Base-by-base conservation (phyloP, 1,140 invertebrate genomes). In the Orius insidiosus region DNA sequence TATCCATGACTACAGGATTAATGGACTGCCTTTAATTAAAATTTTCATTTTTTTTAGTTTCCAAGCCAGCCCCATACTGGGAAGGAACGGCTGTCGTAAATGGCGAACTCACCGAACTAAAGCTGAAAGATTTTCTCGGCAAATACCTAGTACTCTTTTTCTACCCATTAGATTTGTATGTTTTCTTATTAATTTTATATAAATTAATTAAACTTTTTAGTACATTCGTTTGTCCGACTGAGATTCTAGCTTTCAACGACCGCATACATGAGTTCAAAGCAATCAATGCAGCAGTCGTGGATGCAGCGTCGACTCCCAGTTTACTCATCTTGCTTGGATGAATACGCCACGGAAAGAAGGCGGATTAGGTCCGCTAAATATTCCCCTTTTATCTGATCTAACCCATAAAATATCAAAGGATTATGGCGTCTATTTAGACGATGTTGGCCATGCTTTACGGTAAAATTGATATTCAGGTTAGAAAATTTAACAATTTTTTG, bases 111-210 rank as follows among this genome's bases (percentile, higher is more conserved):
- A 88, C 90, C 64, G 83, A 92, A 33, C 76, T 98, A 32, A 75
- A 75, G 13, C 67, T 96, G 16, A 64, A 72, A 3, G 85, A 96
- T 58, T 97, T 85, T 68, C 77, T 80, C 60, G 93, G 90, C 53
- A 92, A 96, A 80, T 98, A 97, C 62, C 70, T 98, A 5, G 83
- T 98, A 0, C 64, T 97, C 2, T 96, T 97, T 68, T 98, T 98
- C 72, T 98, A 97, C 58, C 93, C 93, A 0, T 65, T 94, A 41
- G 93, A 98, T 61, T 98, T 98, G 84, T 87, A 69, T 80, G 80
- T 77, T 43, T 3, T 13, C 11, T 3, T 13, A 13, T 45, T 45
- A 37, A n/a, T 33, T 39, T 45, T 24, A 8, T 48, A 34, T 35
- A 11, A 24, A 5, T 41, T 41, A 4, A 5, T n/a, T 40, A 11